Evolutionary conservation across 2,797 vertebrate species (phyloP).

Genomic region (Artibeus lituratus): DNA sequence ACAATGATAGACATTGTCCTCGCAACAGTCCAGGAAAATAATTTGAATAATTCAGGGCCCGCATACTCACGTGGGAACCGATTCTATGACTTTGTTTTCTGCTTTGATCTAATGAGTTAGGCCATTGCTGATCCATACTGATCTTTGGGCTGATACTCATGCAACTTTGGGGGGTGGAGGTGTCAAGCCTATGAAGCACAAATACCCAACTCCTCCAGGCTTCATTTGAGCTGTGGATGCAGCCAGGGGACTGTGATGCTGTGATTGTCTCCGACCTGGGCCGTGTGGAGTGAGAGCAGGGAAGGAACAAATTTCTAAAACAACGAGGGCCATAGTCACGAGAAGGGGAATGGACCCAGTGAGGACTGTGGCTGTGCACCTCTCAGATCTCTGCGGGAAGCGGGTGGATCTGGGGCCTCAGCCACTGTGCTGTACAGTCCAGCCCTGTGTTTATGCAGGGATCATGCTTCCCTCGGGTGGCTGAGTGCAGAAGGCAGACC

Average conservation of each 20-base stretch:
- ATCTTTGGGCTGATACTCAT: neutral
- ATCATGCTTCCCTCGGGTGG: neutral
- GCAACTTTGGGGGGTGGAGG: neutral
- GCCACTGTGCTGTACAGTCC: neutral
- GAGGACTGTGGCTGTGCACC: fast-evolving
- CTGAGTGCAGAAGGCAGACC: neutral
- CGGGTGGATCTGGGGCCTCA: neutral
- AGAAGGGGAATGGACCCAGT: neutral
- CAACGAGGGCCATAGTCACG: neutral
- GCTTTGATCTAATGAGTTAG: neutral
- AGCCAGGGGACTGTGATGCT: neutral
- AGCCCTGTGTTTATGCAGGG: neutral
- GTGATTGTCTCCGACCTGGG: neutral
- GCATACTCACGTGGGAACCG: neutral
- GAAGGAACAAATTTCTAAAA: neutral
- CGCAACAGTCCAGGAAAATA: neutral
- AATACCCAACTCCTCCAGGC: neutral
- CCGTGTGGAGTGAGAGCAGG: neutral
- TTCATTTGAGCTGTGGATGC: neutral
- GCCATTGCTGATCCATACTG: neutral
- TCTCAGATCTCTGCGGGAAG: neutral
- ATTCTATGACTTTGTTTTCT: neutral
- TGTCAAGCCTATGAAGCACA: neutral
- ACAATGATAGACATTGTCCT: fast-evolving
- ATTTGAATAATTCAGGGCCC: neutral